phyloP scores from a whole-genome alignment of 2,888 invertebrate species.

The Myopa testacea region DNA sequence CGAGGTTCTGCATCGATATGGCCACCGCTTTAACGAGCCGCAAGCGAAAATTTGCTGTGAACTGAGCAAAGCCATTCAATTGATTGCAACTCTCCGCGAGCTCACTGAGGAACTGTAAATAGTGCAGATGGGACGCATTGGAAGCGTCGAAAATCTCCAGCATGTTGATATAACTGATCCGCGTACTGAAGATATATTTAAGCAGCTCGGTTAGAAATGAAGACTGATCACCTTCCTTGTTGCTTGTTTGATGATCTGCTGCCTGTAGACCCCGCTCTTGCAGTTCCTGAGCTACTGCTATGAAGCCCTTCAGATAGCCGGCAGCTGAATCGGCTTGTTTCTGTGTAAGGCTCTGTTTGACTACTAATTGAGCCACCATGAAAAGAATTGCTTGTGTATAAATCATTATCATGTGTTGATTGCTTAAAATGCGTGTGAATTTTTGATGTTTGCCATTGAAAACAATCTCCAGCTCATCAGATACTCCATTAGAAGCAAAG shows the following conservation, averaged over 20 bases:
- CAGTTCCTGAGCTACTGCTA: neutral
- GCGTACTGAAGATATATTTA: slow-evolving; percentile 63
- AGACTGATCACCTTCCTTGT: neutral
- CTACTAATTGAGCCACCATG: slow-evolving; percentile 53
- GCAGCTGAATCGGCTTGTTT: slow-evolving; percentile 55
- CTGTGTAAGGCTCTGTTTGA: slow-evolving; percentile 48
- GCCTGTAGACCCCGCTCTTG: neutral
- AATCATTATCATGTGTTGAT: slow-evolving; percentile 60
- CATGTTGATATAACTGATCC: slow-evolving; percentile 56
- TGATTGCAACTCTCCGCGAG: slow-evolving; percentile 55
- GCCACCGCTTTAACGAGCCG: slow-evolving; percentile 62
- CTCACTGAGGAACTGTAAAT: slow-evolving; percentile 57
- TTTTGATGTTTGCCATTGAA: slow-evolving; percentile 52
- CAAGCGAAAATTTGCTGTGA: slow-evolving; percentile 58
- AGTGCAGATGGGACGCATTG: slow-evolving; percentile 53
- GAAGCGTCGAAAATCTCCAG: slow-evolving; percentile 55
- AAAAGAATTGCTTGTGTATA: slow-evolving; percentile 62
- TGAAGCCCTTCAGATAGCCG: slow-evolving; percentile 12
- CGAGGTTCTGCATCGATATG: slow-evolving; percentile 48
- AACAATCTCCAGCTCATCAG: slow-evolving; percentile 48
- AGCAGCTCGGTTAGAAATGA: slow-evolving; percentile 54
- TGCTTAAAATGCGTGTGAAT: slow-evolving; percentile 52
- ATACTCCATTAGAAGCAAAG: slow-evolving; percentile 49
- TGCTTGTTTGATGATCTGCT: neutral
- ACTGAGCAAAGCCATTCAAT: slow-evolving; percentile 52